Conservation (phyloP, 2,797 vertebrate species). For the Anomalospiza imberbis region DNA sequence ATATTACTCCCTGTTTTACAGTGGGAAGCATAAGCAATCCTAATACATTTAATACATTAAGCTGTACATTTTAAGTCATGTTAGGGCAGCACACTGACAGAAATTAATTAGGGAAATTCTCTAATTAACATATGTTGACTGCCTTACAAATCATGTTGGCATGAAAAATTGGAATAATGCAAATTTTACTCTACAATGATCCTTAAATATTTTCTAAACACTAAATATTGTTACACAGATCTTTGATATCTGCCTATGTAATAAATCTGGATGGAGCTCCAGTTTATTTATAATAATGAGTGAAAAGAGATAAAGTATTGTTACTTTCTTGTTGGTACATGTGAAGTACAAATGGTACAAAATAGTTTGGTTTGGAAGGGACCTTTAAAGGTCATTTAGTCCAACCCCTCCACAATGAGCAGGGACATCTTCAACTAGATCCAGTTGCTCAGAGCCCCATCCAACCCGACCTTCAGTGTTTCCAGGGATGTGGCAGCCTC, state of each 20-base stretch:
- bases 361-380: background rate
- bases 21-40: background rate
- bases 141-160: slow-evolving; percentile 29
- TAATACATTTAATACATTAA: slow-evolving; percentile 23
- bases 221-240: background rate
- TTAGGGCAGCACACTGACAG: slow-evolving; percentile 6
- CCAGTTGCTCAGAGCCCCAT: background rate
- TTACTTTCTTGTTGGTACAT: background rate
- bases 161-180: slow-evolving; percentile 15
- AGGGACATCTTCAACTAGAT: background rate
- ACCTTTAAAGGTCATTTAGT: background rate
- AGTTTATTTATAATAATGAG: background rate
- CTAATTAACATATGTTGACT: slow-evolving; percentile 13
- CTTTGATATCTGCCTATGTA: background rate
- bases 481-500: background rate
- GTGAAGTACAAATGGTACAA: background rate
- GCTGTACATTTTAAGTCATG: slow-evolving; percentile 26
- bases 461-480: background rate
- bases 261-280: background rate
- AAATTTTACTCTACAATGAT: background rate
- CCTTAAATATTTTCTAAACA: slow-evolving; percentile 51
- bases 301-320: background rate
- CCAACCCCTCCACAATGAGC: background rate
- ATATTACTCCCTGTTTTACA: background rate
- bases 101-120: slow-evolving; percentile 27